Percentiles rank a stretch among this genome's conserved stretches.
phyloP scores from a whole-genome alignment of 2,888 invertebrate species.

The Cryptus armator region DNA sequence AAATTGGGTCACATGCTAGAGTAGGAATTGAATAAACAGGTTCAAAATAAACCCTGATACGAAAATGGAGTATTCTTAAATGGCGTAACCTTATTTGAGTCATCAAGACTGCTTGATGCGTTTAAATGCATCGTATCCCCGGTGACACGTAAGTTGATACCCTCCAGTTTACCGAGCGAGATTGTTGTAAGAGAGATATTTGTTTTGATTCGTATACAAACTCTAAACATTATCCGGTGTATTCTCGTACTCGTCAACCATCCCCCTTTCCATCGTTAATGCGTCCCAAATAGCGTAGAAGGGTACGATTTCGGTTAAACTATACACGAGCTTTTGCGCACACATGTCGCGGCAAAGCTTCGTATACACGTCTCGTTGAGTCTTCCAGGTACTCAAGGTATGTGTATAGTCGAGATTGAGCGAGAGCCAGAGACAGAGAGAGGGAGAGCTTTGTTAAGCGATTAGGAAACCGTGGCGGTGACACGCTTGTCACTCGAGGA shows the following conservation, averaged over 20 bases:
- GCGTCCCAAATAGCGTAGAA: background rate
- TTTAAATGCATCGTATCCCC: too few relatives aligned
- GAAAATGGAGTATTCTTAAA: too few relatives aligned
- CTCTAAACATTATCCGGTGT: background rate
- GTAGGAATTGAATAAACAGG: too few relatives aligned
- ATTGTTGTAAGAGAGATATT: too few relatives aligned
- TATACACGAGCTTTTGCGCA: background rate
- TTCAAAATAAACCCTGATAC: too few relatives aligned
- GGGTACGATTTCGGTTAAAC: background rate
- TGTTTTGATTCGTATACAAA: background rate
- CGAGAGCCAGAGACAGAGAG: constrained; percentile 31
- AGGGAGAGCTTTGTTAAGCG: constrained; percentile 63
- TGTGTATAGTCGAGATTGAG: background rate
- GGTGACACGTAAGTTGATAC: too few relatives aligned
- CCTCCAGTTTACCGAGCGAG: too few relatives aligned
- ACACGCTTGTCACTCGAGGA: constrained; percentile 63
- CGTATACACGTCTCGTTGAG: background rate
- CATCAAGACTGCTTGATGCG: too few relatives aligned
- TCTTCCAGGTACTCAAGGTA: background rate
- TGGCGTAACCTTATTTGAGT: too few relatives aligned
- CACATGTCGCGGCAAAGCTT: too few relatives aligned
- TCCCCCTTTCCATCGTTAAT: background rate
- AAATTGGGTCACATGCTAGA: too few relatives aligned
- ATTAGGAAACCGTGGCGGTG: constrained; percentile 65
- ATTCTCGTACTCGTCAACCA: background rate